These are phyloP conservation scores for Drosophila bocki DNA, from an alignment of 1,140 invertebrate genomes.

Conservation along the genomic window DNA sequence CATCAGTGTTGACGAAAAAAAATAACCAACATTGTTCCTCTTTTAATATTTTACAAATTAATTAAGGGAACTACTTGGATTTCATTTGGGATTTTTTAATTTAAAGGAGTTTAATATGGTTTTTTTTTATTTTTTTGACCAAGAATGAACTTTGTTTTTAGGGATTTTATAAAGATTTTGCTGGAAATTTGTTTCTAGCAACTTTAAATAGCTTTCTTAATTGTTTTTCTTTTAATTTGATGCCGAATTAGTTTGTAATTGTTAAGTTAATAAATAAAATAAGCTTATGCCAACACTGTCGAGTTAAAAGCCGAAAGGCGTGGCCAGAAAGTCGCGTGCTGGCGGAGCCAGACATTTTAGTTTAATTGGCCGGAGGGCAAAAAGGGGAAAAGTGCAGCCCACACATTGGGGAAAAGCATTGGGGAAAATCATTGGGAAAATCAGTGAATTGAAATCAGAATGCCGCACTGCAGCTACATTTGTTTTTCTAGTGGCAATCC, in stretches of 20 bases:
- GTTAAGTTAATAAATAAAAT: not conserved
- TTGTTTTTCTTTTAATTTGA: not conserved
- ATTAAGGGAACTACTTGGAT: not conserved
- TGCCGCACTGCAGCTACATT: slow-evolving; percentile 65
- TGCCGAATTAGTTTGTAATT: not conserved
- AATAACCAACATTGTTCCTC: no score
- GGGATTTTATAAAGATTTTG: not conserved
- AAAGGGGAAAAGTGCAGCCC: slow-evolving; percentile 14
- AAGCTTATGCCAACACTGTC: not conserved
- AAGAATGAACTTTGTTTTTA: not conserved
- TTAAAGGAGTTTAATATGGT: not conserved
- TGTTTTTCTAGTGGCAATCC: slow-evolving; percentile 5
- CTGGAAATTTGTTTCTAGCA: not conserved
- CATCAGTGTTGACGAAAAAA: slow-evolving; percentile 2
- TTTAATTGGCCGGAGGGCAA: slow-evolving; percentile 64
- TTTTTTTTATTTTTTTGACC: not conserved
- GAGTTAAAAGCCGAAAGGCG: slow-evolving; percentile 22
- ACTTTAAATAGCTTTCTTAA: not conserved
- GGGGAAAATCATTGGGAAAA: slow-evolving; percentile 27
- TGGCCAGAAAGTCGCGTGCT: slow-evolving; percentile 60
- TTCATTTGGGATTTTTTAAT: not conserved
- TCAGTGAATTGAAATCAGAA: slow-evolving; percentile 46
- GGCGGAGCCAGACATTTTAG: slow-evolving; percentile 56
- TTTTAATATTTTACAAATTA: not conserved
- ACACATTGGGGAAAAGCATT: slow-evolving; percentile 6